These are phyloP conservation scores for Furcifer pardalis DNA, from an alignment of 2,797 vertebrate genomes.

Conservation along the genomic window DNA sequence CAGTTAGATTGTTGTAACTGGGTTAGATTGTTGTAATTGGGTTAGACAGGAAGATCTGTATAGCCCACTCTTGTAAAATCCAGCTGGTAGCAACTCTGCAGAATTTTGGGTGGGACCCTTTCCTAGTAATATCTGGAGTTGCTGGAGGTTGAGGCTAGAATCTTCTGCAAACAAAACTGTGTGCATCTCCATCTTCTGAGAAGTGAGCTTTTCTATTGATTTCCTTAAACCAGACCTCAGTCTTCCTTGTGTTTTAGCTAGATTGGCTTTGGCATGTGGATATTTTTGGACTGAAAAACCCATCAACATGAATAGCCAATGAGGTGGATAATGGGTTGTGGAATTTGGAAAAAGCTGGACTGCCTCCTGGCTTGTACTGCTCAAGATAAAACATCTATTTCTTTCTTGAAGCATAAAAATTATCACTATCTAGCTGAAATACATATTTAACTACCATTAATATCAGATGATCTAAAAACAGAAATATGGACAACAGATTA, in stretches of 20 bases:
- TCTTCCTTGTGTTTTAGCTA: no score
- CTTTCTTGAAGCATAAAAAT: neutral
- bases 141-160: neutral
- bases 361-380: neutral
- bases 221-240: neutral
- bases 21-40: no score
- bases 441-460: neutral
- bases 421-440: neutral
- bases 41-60: no score
- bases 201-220: neutral
- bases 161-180: no score
- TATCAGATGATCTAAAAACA: neutral
- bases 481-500: neutral
- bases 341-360: neutral
- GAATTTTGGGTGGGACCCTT: no score
- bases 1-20: no score
- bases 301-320: neutral
- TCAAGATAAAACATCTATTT: neutral
- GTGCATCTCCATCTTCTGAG: neutral
- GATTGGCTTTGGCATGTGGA: neutral
- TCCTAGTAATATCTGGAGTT: no score
- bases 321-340: neutral
- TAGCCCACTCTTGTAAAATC: no score
- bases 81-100: no score
- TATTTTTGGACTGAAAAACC: neutral